Evolutionary conservation across 2,888 invertebrate species (phyloP).

Genomic region (Trichogramma dendrolimi): DNA sequence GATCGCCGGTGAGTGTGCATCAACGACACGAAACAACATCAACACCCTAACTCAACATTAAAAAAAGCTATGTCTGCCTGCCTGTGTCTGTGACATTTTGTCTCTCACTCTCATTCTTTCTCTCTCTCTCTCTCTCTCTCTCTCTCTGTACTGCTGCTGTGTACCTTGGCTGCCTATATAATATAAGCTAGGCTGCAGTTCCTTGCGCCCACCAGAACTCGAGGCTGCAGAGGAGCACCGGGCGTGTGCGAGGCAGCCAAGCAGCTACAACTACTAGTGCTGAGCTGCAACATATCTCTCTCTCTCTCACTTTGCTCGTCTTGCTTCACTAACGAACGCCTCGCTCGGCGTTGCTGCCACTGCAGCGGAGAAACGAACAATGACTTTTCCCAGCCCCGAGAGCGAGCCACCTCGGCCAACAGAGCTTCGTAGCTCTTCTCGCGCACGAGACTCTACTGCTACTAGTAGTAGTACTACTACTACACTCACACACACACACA

Average conservation of each 20-base stretch:
- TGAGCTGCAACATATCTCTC: no score
- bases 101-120: conserved; percentile 13
- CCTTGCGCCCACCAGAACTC: no score
- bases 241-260: neutral
- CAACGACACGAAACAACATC: neutral
- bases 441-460: no score
- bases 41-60: no score
- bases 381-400: conserved; percentile 20
- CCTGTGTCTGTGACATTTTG: neutral
- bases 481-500: no score
- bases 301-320: conserved; percentile 7
- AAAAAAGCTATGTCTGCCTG: neutral
- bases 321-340: conserved; percentile 23
- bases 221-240: neutral
- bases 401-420: no score
- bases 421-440: no score
- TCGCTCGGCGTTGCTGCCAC: neutral
- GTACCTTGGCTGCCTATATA: conserved; percentile 11
- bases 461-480: no score
- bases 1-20: conserved; percentile 74
- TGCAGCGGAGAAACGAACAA: conserved; percentile 12
- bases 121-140: conserved; percentile 20
- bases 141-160: conserved; percentile 1
- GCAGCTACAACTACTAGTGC: neutral
- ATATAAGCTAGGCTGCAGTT: no score